Evolutionary conservation across 2,797 vertebrate species (phyloP).

Genomic region (Sphenopsis melanotis): DNA sequence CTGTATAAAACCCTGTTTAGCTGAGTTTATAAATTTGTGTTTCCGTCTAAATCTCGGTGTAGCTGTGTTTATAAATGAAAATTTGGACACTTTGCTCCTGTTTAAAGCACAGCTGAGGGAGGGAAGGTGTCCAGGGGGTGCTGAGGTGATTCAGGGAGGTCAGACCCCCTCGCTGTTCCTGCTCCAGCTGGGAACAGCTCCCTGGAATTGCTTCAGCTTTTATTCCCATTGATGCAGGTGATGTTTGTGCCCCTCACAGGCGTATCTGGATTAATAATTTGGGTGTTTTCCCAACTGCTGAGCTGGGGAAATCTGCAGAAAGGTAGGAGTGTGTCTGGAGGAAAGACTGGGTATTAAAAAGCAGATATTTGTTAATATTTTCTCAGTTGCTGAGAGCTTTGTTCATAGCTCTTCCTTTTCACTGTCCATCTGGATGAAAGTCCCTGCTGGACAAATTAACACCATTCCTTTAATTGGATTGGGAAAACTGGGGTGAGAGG

Average conservation of each 20-base stretch:
- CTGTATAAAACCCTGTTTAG: no score
- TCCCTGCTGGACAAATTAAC: constrained; percentile 15
- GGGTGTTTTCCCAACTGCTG: neutral
- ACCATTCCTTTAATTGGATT: constrained; percentile 23
- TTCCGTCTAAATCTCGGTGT: accelerated
- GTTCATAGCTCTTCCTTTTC: neutral
- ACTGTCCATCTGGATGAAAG: constrained; percentile 26
- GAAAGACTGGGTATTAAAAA: neutral
- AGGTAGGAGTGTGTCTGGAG: neutral
- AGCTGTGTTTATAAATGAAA: no score
- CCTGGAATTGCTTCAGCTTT: neutral
- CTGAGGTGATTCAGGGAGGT: neutral
- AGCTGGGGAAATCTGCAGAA: neutral
- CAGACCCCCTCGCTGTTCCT: neutral
- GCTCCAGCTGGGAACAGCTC: neutral
- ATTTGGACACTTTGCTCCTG: neutral
- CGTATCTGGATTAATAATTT: neutral
- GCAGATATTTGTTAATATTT: neutral
- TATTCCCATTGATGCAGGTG: neutral
- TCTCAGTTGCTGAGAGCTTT: neutral
- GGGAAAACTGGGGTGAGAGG: neutral
- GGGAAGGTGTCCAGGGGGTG: neutral
- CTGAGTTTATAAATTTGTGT: neutral
- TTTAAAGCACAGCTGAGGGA: neutral
- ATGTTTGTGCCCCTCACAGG: neutral